Conservation (phyloP, 2,797 vertebrate genomes). For the Anguilla obscura region DNA sequence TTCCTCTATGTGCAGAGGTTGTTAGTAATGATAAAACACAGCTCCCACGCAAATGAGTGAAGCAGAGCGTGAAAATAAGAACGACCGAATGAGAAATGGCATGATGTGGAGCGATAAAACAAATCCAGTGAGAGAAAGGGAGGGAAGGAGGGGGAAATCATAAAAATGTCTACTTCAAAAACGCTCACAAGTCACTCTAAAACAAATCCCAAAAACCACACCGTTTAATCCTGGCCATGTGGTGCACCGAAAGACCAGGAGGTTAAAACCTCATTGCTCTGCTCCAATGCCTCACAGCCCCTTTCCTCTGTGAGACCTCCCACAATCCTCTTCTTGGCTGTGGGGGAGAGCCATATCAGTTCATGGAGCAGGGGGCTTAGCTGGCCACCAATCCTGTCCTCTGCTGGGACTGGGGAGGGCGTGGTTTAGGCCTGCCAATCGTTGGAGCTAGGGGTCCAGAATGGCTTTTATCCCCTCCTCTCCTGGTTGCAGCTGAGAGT, state of each 20-base stretch:
- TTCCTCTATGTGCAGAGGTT: slow-evolving; percentile 33
- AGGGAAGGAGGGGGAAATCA: slow-evolving; percentile 4
- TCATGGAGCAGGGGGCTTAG: neutral
- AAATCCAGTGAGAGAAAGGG: slow-evolving; percentile 21
- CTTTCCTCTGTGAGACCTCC: slow-evolving; percentile 21
- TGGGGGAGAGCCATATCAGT: slow-evolving; percentile 9
- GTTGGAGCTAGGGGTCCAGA: slow-evolving; percentile 8
- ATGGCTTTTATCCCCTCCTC: neutral
- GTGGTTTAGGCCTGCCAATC: slow-evolving; percentile 16
- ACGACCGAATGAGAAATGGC: neutral
- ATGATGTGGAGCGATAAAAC: slow-evolving; percentile 25
- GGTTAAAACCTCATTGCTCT: neutral
- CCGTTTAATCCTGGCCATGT: slow-evolving; percentile 49
- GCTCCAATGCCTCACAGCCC: slow-evolving; percentile 38
- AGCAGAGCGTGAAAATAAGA: neutral
- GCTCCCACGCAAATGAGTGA: slow-evolving; percentile 10
- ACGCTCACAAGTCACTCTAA: slow-evolving; percentile 59
- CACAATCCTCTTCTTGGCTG: slow-evolving; percentile 5
- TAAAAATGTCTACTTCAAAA: slow-evolving; percentile 48
- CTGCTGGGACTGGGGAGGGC: neutral
- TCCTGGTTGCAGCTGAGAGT: neutral
- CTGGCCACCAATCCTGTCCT: neutral
- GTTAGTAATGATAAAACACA: slow-evolving; percentile 15
- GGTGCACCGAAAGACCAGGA: slow-evolving; percentile 48
- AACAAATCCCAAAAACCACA: slow-evolving; percentile 65